Evolutionary conservation across 2,888 invertebrate species (phyloP).

Genomic region (Mantis religiosa): DNA sequence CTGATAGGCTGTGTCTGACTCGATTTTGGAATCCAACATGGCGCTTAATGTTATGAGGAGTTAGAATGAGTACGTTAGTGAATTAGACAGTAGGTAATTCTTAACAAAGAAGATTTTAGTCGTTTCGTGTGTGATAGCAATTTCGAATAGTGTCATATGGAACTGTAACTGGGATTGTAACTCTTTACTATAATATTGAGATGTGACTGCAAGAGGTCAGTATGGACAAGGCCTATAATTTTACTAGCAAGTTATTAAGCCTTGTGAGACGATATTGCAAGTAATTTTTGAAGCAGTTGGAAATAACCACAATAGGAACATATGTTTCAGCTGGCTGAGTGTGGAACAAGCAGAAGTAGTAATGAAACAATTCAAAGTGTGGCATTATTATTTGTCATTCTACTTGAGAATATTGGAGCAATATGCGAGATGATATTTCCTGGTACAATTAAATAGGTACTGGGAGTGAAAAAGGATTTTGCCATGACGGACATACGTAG

Average conservation of each 20-base stretch:
- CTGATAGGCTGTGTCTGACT: too few relatives aligned
- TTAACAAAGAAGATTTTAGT: constrained; percentile 17
- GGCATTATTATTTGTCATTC: background rate
- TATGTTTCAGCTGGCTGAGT: background rate
- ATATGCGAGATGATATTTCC: constrained; percentile 24
- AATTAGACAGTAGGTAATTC: constrained; percentile 28
- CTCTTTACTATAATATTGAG: background rate
- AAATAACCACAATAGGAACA: background rate
- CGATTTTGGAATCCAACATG: constrained; percentile 67
- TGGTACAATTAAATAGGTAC: constrained; percentile 26
- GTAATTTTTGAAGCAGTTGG: background rate
- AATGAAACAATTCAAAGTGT: background rate
- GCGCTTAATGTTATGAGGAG: constrained; percentile 60
- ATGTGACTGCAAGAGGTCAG: background rate
- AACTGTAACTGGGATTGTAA: background rate
- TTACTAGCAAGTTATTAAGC: background rate
- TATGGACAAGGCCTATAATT: constrained; percentile 13
- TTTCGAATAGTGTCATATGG: background rate
- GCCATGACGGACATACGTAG: constrained; percentile 84
- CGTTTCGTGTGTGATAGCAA: background rate
- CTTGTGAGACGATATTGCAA: background rate
- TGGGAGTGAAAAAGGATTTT: constrained; percentile 5
- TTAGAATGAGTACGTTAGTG: constrained; percentile 40
- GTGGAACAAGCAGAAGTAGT: background rate
- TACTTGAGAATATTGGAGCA: background rate